Evolutionary conservation across 1,140 invertebrate species (phyloP), one percentile per base, ranked within the genome.

Genomic region (Magallana gigas): DNA sequence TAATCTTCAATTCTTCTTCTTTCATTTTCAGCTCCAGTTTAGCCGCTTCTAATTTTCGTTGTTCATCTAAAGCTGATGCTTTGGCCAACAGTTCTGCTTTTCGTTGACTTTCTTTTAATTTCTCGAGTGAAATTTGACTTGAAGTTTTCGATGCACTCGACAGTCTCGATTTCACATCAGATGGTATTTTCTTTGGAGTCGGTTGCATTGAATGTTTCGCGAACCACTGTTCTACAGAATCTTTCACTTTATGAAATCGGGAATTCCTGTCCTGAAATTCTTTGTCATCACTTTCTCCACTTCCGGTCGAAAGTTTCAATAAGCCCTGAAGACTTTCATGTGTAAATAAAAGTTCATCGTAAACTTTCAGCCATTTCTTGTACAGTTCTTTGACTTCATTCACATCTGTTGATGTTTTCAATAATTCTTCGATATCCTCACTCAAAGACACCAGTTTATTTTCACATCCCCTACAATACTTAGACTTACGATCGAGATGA

Each of bases 1-100:
- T 85, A 16, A 87, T 82, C 57, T 87, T 57, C n/a, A 89, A 58
- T 83, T 89, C 88, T 84, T 89, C 85, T 68, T 89, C 88, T 68
- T 85, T 57, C 14, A 89, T 81, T 82, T 85, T 84, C 1, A 89
- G 56, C n/a, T 83, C 57, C 14, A 89, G 68, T 76, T 89, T 89
- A 36, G 48, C 84, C 29, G 58, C 71, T 57, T 89, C 88, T 5
- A 87, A 29, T 18, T 71, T 12, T 16, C 60, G 11, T 84, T 84
- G 84, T 16, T 87, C 58, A 14, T 56, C 58, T 16, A 89, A 57
- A 0, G 83, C 8, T 16, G 81, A 16, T 11, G 88, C 80, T 64
- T 82, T 84, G 11, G 71, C 83, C 36, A 84, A 3, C 14, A 89
- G 23, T 57, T 89, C 88, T 18, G 71, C 88, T 57, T 82, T 89